These are phyloP conservation scores for Chironomus riparius DNA, from an alignment of 2,888 invertebrate genomes.

Conservation along the genomic window DNA sequence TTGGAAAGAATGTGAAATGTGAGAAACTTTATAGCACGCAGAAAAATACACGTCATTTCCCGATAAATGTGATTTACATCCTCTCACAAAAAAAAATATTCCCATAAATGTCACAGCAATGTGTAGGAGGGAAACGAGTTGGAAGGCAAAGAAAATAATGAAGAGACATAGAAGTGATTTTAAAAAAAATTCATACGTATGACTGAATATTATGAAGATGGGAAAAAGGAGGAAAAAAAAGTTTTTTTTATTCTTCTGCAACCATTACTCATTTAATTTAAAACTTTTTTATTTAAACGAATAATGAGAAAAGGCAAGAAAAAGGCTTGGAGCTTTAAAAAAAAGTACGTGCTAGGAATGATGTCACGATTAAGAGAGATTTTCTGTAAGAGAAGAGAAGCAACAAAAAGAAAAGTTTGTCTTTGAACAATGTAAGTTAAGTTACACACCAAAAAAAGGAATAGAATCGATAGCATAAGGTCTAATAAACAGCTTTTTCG, in stretches of 20 bases:
- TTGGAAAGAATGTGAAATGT: no score
- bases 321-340: conserved; percentile 20
- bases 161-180: background rate
- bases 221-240: background rate
- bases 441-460: no score
- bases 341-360: conserved; percentile 11
- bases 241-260: background rate
- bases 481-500: background rate
- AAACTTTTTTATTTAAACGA: background rate
- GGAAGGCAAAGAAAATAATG: no score
- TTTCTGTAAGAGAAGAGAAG: background rate
- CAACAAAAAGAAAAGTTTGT: background rate
- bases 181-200: background rate
- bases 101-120: background rate
- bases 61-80: background rate
- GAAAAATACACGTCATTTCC: background rate
- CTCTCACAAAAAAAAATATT: background rate
- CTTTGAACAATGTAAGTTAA: no score
- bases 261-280: background rate
- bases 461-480: background rate
- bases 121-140: no score
- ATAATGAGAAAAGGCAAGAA: background rate
- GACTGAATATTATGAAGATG: background rate
- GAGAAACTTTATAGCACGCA: no score
- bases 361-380: conserved; percentile 9